Conservation (phyloP, 2,888 invertebrate species). For the Ypsolopha sequella region DNA sequence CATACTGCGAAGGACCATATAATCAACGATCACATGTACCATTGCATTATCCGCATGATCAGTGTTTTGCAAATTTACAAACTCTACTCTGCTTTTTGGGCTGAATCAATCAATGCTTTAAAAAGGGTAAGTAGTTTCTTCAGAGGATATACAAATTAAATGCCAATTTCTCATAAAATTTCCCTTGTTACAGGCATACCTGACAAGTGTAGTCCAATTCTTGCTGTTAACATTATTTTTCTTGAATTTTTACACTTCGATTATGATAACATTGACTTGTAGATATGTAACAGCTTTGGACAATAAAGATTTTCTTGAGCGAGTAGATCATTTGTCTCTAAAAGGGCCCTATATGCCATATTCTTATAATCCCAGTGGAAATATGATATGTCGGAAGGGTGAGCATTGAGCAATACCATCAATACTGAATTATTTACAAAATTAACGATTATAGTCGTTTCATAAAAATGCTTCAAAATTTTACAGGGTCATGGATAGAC, state of each 20-base stretch:
- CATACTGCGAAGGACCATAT: slow-evolving; percentile 35
- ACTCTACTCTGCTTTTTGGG: slow-evolving; percentile 48
- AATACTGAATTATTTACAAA: neutral
- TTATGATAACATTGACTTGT: slow-evolving; percentile 52
- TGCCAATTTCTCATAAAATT: neutral
- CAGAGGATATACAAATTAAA: neutral
- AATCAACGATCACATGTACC: slow-evolving; percentile 36
- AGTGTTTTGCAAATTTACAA: slow-evolving; percentile 58
- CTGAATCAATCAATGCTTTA: slow-evolving; percentile 52
- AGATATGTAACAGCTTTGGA: slow-evolving; percentile 36
- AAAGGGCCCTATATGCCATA: slow-evolving; percentile 30
- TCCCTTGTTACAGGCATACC: slow-evolving; percentile 46
- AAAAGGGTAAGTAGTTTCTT: slow-evolving; percentile 34
- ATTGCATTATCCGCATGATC: slow-evolving; percentile 46
- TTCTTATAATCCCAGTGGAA: slow-evolving; percentile 34
- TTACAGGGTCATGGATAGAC: slow-evolving; percentile 54
- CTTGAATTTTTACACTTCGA: slow-evolving; percentile 51
- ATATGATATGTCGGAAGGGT: slow-evolving; percentile 51
- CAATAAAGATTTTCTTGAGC: slow-evolving; percentile 26
- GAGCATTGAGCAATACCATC: slow-evolving; percentile 8
- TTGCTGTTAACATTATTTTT: slow-evolving; percentile 55
- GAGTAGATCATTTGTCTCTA: slow-evolving; percentile 23
- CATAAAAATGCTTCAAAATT: neutral
- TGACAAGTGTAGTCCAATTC: slow-evolving; percentile 62
- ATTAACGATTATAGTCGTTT: neutral